Percentiles rank a stretch among this genome's conserved stretches.
Conservation (phyloP, 2,888 invertebrate species). For the Buathra laborator region DNA sequence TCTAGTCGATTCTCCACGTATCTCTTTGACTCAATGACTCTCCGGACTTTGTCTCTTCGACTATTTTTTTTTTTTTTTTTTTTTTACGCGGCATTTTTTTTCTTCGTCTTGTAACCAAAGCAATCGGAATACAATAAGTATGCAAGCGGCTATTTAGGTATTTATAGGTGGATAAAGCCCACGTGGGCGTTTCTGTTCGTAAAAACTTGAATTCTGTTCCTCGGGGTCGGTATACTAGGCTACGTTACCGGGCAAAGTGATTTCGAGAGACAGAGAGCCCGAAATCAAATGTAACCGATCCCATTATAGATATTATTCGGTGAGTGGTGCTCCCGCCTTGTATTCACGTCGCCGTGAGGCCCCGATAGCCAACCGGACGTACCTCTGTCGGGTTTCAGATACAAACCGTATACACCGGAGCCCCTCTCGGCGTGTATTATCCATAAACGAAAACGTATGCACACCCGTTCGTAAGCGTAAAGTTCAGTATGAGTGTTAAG, state of each 20-base stretch:
- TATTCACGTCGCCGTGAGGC: constrained; percentile 8
- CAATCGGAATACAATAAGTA: background rate
- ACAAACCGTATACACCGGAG: constrained; percentile 5
- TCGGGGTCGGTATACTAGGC: background rate
- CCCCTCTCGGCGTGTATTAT: background rate
- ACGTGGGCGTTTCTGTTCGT: constrained; percentile 21
- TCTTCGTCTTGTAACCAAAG: background rate
- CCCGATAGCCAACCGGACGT: constrained; percentile 46
- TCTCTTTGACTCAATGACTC: constrained; percentile 6
- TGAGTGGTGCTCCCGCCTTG: constrained; percentile 26
- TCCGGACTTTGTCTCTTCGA: background rate
- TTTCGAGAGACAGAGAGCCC: constrained; percentile 42
- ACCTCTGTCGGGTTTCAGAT: constrained; percentile 28
- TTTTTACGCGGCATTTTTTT: background rate
- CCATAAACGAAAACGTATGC: background rate
- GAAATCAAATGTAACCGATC: constrained; percentile 65
- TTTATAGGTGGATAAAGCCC: constrained; percentile 8
- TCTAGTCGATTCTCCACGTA: constrained; percentile 19
- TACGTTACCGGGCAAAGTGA: constrained; percentile 46
- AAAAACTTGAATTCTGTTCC: constrained; percentile 19
- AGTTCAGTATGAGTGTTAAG: constrained; percentile 17
- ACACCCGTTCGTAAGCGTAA: background rate
- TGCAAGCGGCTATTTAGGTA: background rate
- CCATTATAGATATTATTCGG: constrained; percentile 60
- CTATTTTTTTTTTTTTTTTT: background rate